Percentiles rank a stretch among this genome's conserved stretches.
Evolutionary conservation across 2,113 vertebrate species (phyloP).

Genomic region (Engystomops pustulosus): DNA sequence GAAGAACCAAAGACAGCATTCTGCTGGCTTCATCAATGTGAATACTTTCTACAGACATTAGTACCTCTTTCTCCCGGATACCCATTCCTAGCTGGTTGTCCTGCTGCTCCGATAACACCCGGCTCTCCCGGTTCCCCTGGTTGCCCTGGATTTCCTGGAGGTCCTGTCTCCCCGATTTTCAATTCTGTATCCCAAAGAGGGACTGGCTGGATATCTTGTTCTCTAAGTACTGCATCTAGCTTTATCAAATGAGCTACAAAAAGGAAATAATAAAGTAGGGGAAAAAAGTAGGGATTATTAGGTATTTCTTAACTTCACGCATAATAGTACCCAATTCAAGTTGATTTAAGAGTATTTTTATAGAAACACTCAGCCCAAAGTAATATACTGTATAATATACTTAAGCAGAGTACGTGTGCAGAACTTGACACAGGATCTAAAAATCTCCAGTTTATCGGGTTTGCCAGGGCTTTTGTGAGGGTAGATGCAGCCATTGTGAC

Average conservation of each 20-base stretch:
- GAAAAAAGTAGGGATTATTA: not conserved
- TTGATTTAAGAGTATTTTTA: no score
- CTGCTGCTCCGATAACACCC: slow-evolving; percentile 73
- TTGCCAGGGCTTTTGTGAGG: not conserved
- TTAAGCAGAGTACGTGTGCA: not conserved
- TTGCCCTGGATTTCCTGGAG: slow-evolving; percentile 74
- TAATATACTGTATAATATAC: no score
- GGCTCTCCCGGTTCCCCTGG: slow-evolving; percentile 74
- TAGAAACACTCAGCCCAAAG: no score
- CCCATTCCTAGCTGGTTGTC: slow-evolving; percentile 72
- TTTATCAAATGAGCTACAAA: slow-evolving; percentile 85
- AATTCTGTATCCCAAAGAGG: slow-evolving; percentile 80
- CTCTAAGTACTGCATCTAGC: slow-evolving; percentile 81
- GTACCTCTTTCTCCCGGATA: slow-evolving; percentile 85
- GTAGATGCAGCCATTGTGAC: slow-evolving; percentile 57
- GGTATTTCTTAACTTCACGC: not conserved
- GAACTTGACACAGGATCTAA: no score
- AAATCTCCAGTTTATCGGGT: not conserved
- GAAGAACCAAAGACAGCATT: no score
- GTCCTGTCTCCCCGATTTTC: slow-evolving; percentile 80
- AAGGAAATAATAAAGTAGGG: not conserved
- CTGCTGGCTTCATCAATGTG: not conserved
- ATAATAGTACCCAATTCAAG: no score
- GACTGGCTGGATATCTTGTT: slow-evolving; percentile 80
- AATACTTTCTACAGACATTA: not conserved